Conservation (phyloP, 2,113 vertebrate species). For the Zosterops pallidus region DNA sequence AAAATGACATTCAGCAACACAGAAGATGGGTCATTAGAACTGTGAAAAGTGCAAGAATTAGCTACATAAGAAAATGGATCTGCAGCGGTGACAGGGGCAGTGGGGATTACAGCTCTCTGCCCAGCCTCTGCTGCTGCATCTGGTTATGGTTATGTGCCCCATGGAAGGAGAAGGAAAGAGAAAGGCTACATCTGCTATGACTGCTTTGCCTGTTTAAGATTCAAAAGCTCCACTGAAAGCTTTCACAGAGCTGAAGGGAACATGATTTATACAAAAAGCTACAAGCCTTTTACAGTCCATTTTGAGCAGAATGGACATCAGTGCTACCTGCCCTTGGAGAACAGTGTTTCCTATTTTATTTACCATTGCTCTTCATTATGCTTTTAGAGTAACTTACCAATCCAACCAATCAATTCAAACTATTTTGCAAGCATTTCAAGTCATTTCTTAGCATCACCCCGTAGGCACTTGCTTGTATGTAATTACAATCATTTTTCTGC, state of each 20-base stretch:
- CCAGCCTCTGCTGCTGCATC: not conserved
- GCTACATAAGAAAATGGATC: not conserved
- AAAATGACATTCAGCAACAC: not conserved
- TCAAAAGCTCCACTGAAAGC: constrained; percentile 19
- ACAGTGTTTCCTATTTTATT: constrained; percentile 25
- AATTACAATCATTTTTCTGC: constrained; percentile 54
- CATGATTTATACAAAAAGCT: constrained; percentile 38
- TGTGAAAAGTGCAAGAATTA: not conserved
- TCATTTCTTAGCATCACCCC: not conserved
- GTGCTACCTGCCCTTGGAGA: constrained; percentile 2
- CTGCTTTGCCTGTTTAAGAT: constrained; percentile 10
- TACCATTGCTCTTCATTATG: constrained; percentile 47
- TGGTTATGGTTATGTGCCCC: not conserved
- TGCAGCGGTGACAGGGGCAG: not conserved
- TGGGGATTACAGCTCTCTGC: not conserved
- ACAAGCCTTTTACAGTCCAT: not conserved
- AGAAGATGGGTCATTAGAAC: not conserved
- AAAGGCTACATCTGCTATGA: not conserved
- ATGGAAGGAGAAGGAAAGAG: not conserved
- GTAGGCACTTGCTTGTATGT: constrained; percentile 12
- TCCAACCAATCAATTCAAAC: constrained; percentile 39
- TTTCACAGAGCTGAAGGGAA: constrained; percentile 17
- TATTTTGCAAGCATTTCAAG: constrained; percentile 51
- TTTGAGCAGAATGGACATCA: constrained; percentile 5
- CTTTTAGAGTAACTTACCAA: constrained; percentile 44